A percentile compares a stretch with the other conserved stretches of the same genome.
Conservation (phyloP, 2,113 vertebrate genomes). For the Vulpes lagopus region DNA sequence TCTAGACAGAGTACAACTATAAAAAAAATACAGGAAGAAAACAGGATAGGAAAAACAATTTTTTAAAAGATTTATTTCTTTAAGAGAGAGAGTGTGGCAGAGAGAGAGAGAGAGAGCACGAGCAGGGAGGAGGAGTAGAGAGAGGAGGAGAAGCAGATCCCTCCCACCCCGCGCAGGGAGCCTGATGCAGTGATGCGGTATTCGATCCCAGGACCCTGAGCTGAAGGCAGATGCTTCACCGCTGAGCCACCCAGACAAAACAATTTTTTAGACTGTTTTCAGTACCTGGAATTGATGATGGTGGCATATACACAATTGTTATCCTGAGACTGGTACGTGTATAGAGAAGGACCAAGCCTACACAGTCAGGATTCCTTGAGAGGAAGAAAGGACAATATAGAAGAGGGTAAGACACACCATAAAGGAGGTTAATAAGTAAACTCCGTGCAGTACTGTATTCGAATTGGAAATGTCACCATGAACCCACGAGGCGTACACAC, state of each 20-base stretch:
- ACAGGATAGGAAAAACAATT: too few relatives aligned
- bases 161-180: too few relatives aligned
- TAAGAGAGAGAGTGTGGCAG: too few relatives aligned
- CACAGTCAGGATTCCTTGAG: not conserved
- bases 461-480: not conserved
- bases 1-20: not conserved
- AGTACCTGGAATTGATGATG: not conserved
- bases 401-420: not conserved
- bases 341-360: not conserved
- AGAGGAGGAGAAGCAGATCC: too few relatives aligned
- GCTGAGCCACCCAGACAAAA: not conserved
- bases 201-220: too few relatives aligned
- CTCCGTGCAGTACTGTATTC: not conserved
- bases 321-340: not conserved
- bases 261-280: not conserved
- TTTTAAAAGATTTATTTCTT: too few relatives aligned
- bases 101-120: too few relatives aligned
- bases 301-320: not conserved
- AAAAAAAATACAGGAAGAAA: not conserved
- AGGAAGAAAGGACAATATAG: not conserved
- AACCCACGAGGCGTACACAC: not conserved
- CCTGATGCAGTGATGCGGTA: too few relatives aligned
- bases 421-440: not conserved
- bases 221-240: too few relatives aligned
- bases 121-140: too few relatives aligned